phyloP scores from a whole-genome alignment of 2,113 vertebrate species.

The Perca flavescens region DNA sequence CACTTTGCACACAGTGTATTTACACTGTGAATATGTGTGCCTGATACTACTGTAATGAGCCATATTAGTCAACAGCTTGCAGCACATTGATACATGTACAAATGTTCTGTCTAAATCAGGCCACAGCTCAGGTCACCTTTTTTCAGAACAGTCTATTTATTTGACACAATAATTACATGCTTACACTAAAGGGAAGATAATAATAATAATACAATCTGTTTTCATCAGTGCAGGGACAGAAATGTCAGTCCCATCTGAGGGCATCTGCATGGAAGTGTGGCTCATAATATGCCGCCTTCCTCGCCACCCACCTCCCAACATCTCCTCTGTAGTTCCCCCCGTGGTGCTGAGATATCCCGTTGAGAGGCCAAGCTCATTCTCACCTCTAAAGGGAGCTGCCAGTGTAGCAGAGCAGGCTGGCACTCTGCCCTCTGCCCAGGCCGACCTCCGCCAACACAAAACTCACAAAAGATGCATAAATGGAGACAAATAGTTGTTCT shows the following conservation, averaged over 20 bases:
- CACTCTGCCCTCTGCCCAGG: conserved; percentile 61
- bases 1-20: conserved; percentile 30
- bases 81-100: conserved; percentile 33
- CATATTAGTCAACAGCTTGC: conserved; percentile 52
- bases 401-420: conserved; percentile 54
- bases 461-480: conserved; percentile 65
- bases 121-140: conserved; percentile 35
- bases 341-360: conserved; percentile 44
- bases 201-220: background rate
- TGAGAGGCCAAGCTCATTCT: conserved; percentile 73
- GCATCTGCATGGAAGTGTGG: conserved; percentile 55
- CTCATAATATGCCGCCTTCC: conserved; percentile 57
- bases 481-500: conserved; percentile 50
- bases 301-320: conserved; percentile 64
- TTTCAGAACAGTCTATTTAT: conserved; percentile 18
- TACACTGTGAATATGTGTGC: conserved; percentile 19
- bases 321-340: conserved; percentile 51
- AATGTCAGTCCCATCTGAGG: conserved; percentile 31
- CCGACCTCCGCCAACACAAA: conserved; percentile 60
- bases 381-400: conserved; percentile 74
- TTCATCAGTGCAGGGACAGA: conserved; percentile 8
- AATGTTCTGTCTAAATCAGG: conserved; percentile 17
- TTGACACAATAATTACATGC: background rate
- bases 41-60: conserved; percentile 27
- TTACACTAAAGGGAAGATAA: conserved; percentile 3